Evolutionary conservation across 2,113 vertebrate genomes (phyloP), one percentile per base, ranked within the genome.

Genomic region (Dicaeum eximium): DNA sequence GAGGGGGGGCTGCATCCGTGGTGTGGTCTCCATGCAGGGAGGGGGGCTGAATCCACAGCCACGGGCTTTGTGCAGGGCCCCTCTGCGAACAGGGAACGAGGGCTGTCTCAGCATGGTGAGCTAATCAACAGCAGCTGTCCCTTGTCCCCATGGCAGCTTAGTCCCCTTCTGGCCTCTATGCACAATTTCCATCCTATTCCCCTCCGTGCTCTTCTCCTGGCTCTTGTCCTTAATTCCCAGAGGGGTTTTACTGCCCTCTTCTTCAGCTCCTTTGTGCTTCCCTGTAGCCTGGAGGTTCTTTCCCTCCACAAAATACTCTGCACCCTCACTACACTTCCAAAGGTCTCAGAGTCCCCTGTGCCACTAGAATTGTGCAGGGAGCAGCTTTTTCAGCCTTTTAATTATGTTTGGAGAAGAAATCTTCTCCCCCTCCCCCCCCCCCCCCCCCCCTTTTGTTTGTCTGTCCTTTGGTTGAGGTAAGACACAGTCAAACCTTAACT

Each of bases 61-160:
- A 1, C 1, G 22, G 54, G 64, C 72, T 61, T 31, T 28, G 12
- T 4, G 1, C 11, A 18, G 19, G n/a, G 15, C 5, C 1, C 1
- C 2, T 27, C 28, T 45, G 71, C 45, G 11, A 3, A 20, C 0
- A 0, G 50, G 71, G n/a, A 25, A 56, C 4, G 3, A 37, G 71
- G 40, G 3, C 48, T 27, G 50, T 27, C 73, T 88, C 54, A 75
- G n/a, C 5, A 9, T 38, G 64, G 69, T 19, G 2, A 54, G 73
- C 90, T 95, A 77, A 93, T 84, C 35, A 13, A 15, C 78, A 64
- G 70, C 91, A 84, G 84, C 95, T 95, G 95, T 65, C 66, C 82
- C 82, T 80, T 9, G 2, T 58, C 65, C 75, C 30, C 62, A 5
- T 1, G 27, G 50, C 75, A 51, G 78, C 88, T 90, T 82, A 51